Conservation (phyloP, 2,888 invertebrate genomes). For the Nephrotoma appendiculata region DNA sequence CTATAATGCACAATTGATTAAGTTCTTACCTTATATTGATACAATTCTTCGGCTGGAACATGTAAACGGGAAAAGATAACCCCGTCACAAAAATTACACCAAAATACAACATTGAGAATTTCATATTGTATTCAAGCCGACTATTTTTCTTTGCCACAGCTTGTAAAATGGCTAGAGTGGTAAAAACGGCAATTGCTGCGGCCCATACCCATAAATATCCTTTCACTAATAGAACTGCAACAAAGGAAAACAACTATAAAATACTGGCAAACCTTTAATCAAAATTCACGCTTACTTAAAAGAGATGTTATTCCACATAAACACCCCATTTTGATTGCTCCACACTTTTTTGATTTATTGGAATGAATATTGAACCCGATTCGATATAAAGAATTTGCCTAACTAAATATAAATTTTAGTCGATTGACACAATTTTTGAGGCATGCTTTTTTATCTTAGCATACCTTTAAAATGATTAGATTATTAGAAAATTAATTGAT, state of each 20-base stretch:
- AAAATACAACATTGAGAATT: slow-evolving; percentile 1
- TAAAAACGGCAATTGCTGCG: background rate
- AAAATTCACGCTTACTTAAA: background rate
- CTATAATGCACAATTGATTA: background rate
- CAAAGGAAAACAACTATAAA: background rate
- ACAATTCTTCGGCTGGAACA: background rate
- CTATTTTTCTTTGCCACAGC: background rate
- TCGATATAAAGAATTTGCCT: background rate
- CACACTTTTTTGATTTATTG: background rate
- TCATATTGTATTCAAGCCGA: background rate
- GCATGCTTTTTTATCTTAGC: background rate
- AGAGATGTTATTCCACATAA: background rate
- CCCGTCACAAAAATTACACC: background rate
- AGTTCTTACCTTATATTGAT: background rate
- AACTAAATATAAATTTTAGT: background rate
- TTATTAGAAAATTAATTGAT: background rate
- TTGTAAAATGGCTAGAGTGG: background rate
- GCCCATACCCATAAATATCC: background rate
- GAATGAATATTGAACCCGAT: background rate
- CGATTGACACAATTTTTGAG: background rate
- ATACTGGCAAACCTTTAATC: background rate
- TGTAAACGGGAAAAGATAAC: background rate
- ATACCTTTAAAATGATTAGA: background rate
- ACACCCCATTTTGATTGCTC: background rate
- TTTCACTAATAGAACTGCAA: background rate